These are phyloP conservation scores for Vespertilio murinus DNA, from an alignment of 2,797 vertebrate genomes.

Conservation along the genomic window DNA sequence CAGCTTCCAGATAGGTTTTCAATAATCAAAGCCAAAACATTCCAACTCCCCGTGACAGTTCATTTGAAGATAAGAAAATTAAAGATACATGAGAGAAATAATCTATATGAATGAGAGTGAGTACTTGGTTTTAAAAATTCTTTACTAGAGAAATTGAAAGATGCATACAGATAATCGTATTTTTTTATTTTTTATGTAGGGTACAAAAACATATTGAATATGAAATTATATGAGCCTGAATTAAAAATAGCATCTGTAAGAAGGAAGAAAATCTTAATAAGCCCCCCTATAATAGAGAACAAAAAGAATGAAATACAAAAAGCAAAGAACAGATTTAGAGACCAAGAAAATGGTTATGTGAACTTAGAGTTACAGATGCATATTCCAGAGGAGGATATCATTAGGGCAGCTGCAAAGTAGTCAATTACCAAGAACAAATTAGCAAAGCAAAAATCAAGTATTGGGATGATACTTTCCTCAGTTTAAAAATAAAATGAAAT, in stretches of 20 bases:
- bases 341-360: neutral
- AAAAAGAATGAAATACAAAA: neutral
- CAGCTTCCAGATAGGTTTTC: neutral
- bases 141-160: neutral
- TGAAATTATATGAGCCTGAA: neutral
- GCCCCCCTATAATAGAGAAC: neutral
- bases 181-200: neutral
- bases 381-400: neutral
- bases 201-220: neutral
- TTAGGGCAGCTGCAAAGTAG: neutral
- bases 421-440: neutral
- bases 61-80: neutral
- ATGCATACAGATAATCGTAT: neutral
- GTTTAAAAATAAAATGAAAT: neutral
- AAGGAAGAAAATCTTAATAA: neutral
- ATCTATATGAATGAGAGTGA: neutral
- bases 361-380: neutral
- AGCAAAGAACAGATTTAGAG: conserved; percentile 10
- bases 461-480: neutral
- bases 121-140: conserved; percentile 22
- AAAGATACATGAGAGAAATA: neutral
- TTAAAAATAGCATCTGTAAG: neutral
- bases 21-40: neutral
- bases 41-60: neutral
- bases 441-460: neutral